Evolutionary conservation across 2,888 invertebrate genomes (phyloP).

Genomic region (Itoplectis maculator): DNA sequence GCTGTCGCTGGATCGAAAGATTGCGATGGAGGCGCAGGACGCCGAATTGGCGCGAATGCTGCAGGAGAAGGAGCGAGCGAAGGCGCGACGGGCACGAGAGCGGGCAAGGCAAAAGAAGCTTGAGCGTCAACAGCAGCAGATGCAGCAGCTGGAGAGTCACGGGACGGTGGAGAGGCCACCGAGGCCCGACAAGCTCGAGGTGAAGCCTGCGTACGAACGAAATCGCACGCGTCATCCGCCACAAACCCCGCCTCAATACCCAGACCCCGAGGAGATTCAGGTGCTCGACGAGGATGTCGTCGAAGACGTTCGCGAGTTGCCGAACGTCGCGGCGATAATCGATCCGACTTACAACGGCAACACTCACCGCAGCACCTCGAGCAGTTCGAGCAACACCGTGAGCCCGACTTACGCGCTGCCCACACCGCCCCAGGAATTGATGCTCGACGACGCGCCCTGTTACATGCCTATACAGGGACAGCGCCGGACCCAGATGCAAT

Average conservation of each 20-base stretch:
- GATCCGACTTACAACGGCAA: constrained; percentile 87
- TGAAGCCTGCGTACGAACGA: constrained; percentile 73
- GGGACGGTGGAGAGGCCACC: constrained; percentile 77
- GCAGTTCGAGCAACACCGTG: constrained; percentile 78
- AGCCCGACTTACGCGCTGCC: constrained; percentile 82
- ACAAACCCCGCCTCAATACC: constrained; percentile 72
- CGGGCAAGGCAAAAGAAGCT: constrained; percentile 85
- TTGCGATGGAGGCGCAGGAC: constrained; percentile 93
- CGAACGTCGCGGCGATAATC: constrained; percentile 89
- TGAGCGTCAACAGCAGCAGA: constrained; percentile 86
- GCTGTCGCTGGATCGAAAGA: constrained; percentile 86
- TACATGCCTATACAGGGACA: constrained; percentile 93
- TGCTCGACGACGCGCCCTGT: constrained; percentile 87
- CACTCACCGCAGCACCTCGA: constrained; percentile 77
- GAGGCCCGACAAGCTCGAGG: constrained; percentile 81
- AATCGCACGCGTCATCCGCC: constrained; percentile 61
- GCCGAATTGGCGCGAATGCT: constrained; percentile 91
- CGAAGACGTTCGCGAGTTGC: constrained; percentile 77
- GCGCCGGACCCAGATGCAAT: constrained; percentile 85
- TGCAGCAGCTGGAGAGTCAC: constrained; percentile 84
- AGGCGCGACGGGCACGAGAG: constrained; percentile 89
- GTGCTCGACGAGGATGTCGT: constrained; percentile 78
- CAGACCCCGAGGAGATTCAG: constrained; percentile 84
- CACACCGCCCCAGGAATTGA: constrained; percentile 79
- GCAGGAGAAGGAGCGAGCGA: constrained; percentile 91